Evolutionary conservation across 1,140 invertebrate genomes (phyloP), one percentile per base, ranked within the genome.

Genomic region (Caenorhabditis inopinata): DNA sequence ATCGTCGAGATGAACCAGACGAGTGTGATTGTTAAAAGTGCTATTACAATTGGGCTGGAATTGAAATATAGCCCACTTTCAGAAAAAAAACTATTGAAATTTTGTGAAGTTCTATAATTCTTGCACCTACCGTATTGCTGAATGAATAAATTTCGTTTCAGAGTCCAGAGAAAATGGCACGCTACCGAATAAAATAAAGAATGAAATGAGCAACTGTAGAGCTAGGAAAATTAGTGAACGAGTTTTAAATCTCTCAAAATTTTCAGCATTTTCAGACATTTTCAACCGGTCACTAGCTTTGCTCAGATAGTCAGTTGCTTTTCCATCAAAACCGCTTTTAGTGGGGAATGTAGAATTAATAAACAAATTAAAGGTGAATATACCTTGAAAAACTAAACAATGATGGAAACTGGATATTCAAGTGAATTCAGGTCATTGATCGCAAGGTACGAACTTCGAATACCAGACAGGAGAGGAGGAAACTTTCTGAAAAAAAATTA

Each of bases 401-500:
- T 32, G 35, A 68, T 68, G 21, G 35, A 25, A 42, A 38, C n/a
- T 68, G 58, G 38, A 68, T 38, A 38, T 68, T 21, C 32, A 68
- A 2, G 38, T 68, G 58, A 9, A 14, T 23, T 27, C 16, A 68
- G n/a, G 58, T 68, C 58, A 68, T 68, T 29, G 51, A 29, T 58
- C 51, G 51, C 27, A 58, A 58, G 7, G 29, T 68, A 23, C 58
- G 14, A 4, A 68, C 32, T 42, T 68, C 58, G n/a, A 68, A 68
- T 38, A 68, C 32, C n/a, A 68, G 38, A 68, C 58, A 68, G 11
- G 58, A 68, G 6, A 68, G 58, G 2, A 68, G 58, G 25, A 68
- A 68, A 68, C 58, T 68, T 42, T 68, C 58, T 68, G 32, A 18
- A 68, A 68, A 11, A 42, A 42, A n/a, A n/a, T n/a, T n/a, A n/a